Percentiles rank a stretch among this genome's conserved stretches.
Evolutionary conservation across 1,140 invertebrate genomes (phyloP).

Genomic region (Planococcus citri): DNA sequence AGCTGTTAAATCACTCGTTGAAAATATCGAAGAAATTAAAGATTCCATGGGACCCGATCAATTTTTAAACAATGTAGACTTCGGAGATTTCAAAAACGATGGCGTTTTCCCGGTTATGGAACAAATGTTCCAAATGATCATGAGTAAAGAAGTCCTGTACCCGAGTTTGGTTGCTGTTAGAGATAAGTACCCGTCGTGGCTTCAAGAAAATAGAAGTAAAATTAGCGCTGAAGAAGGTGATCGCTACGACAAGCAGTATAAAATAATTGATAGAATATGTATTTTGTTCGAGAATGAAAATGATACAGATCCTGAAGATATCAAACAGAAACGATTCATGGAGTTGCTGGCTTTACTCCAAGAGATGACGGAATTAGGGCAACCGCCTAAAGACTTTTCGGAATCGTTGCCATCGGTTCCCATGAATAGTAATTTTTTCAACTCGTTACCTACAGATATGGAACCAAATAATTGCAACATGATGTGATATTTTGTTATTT

Average conservation of each 20-base stretch:
- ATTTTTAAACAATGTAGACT: neutral
- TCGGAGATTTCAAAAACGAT: constrained; percentile 2
- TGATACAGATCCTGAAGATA: neutral
- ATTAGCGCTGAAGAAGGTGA: neutral
- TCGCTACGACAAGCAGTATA: neutral
- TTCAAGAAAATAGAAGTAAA: neutral
- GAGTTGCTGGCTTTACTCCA: neutral
- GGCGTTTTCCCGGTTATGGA: neutral
- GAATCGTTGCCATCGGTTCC: constrained; percentile 10
- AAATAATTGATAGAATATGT: neutral
- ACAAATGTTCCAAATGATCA: constrained; percentile 12
- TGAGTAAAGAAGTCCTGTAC: constrained; percentile 12
- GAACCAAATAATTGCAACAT: neutral
- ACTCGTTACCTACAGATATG: neutral
- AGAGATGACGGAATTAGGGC: constrained; percentile 1
- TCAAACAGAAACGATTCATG: neutral
- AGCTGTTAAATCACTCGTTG: neutral
- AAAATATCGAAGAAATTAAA: constrained; percentile 16
- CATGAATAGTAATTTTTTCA: neutral
- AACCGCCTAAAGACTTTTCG: constrained; percentile 3
- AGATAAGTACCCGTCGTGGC: neutral
- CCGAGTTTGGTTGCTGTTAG: neutral
- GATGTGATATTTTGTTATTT: neutral
- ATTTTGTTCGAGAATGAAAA: neutral
- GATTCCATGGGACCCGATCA: neutral